Base-by-base conservation (phyloP, 2,113 vertebrate species). In the Pteronura brasiliensis region DNA sequence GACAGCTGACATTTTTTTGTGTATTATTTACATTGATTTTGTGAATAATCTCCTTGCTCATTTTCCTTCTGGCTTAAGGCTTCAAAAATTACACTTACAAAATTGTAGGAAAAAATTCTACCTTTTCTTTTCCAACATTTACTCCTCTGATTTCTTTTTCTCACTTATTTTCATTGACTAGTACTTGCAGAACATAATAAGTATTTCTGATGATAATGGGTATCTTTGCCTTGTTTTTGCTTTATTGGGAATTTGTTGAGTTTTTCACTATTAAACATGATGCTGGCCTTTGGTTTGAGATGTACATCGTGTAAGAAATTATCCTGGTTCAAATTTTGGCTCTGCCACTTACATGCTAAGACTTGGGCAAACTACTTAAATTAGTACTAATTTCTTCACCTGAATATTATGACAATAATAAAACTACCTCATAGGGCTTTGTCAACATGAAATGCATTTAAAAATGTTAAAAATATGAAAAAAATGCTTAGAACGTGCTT, bases 391-490 rank as follows among this genome's bases (percentile, higher is more conserved):
- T 76, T 95, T 96, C 23, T 29, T 96, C 23, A 74, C 93, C 36
- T 72, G 36, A 88, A 74, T 90, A 61, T 44, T 34, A 90, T 90
- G n/a, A 18, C 57, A 94, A 63, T 77, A 29, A 72, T 90, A 88
- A 72, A 12, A 77, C 11, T 85, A 69, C 57, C 49, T 97, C 61
- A 59, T 15, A 93, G 17, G 8, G 25, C 23, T 80, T 83, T 76
- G 36, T 87, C 81, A 90, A 34, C 31, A 67, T 77, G 55, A 96
- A 77, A 52, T 87, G 71, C 12, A 96, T 93, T 93, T 95, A 90
- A 95, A 57, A 74, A 67, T 57, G 34, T 49, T 93, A 80, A 95
- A 85, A 71, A 77, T 84, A 74, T 86, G 52, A 89, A 89, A 97
- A 59, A 59, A 85, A 72, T 84, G 15, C 3, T 71, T 83, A 80